Base-by-base conservation (phyloP, 2,113 vertebrate genomes). In the Rhinogobius similis region DNA sequence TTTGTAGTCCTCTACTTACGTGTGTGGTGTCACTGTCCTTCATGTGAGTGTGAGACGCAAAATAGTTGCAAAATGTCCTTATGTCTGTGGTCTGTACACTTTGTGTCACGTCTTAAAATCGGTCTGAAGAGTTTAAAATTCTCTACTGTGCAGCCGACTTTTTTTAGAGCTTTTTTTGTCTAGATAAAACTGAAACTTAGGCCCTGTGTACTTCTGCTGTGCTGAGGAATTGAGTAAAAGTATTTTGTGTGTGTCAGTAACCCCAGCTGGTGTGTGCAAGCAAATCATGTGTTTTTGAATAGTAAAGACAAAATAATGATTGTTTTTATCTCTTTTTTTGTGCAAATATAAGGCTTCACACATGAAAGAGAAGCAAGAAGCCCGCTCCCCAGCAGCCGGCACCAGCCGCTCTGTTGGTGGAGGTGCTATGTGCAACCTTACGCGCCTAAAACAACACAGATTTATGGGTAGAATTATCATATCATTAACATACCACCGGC, bases 401-500 rank as follows among this genome's bases (percentile, higher is more conserved):
- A 78, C 64, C 65, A 3, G 77, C 72, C 76, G 69, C 75, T 71
- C 73, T 39, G 58, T 62, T 55, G 77, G 70, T n/a, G 26, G 75
- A 23, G 80, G 55, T 48, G 81, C 69, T 62, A 53, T 64, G 68
- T 61, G 68, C 82, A 84, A 71, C 77, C 81, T 70, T 86, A 62
- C 65, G 78, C 83, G 85, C 72, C 70, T 88, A 88, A 88, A 87
- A 83, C 82, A 86, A 83, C 82, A 52, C 78, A 82, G 84, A 91
- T 91, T 88, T 90, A 88, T 89, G 83, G 72, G 66, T n/a, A 58
- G 39, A 86, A 92, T 91, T 91, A 91, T 80, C 89, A 90, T 89
- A 81, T 89, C 79, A 90, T 93, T 92, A 91, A 88, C 90, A 90
- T 90, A 91, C 84, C 86, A 87, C 78, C 65, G 75, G 81, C 85